A percentile compares a stretch with the other conserved stretches of the same genome.
phyloP scores from a whole-genome alignment of 2,113 vertebrate species.

The Mirounga angustirostris region DNA sequence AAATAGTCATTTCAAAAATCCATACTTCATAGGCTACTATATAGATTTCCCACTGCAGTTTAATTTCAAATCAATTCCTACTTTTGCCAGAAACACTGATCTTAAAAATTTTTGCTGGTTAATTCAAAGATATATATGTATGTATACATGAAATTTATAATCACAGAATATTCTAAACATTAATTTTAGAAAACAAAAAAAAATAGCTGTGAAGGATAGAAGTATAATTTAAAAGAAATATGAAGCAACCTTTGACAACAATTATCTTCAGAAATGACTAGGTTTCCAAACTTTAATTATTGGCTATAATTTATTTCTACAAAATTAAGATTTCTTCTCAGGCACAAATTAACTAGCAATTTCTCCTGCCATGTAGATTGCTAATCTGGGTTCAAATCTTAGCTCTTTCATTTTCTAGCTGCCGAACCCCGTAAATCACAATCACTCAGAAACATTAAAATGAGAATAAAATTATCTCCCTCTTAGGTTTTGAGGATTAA shows the following conservation, averaged over 20 bases:
- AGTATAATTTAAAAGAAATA: constrained; percentile 29
- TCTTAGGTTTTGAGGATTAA: constrained; percentile 57
- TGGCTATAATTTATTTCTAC: neutral
- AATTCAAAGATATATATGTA: neutral
- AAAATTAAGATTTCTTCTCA: constrained; percentile 47
- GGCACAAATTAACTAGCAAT: neutral
- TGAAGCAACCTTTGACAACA: neutral
- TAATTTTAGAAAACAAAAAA: constrained; percentile 41
- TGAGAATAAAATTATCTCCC: constrained; percentile 47
- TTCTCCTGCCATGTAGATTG: neutral
- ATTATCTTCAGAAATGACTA: constrained; percentile 42
- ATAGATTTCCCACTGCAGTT: constrained; percentile 71
- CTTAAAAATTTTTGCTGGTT: constrained; percentile 48
- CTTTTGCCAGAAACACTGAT: constrained; percentile 26
- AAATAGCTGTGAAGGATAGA: neutral
- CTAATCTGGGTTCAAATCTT: neutral
- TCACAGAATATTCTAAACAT: constrained; percentile 31
- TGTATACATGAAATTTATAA: neutral
- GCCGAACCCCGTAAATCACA: constrained; percentile 53
- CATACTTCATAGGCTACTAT: constrained; percentile 48
- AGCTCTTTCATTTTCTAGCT: neutral
- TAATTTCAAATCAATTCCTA: constrained; percentile 66
- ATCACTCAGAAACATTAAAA: constrained; percentile 62
- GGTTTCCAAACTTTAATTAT: neutral
- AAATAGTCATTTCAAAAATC: constrained; percentile 65